Conservation (phyloP, 2,113 vertebrate species). For the Seriola quinqueradiata region DNA sequence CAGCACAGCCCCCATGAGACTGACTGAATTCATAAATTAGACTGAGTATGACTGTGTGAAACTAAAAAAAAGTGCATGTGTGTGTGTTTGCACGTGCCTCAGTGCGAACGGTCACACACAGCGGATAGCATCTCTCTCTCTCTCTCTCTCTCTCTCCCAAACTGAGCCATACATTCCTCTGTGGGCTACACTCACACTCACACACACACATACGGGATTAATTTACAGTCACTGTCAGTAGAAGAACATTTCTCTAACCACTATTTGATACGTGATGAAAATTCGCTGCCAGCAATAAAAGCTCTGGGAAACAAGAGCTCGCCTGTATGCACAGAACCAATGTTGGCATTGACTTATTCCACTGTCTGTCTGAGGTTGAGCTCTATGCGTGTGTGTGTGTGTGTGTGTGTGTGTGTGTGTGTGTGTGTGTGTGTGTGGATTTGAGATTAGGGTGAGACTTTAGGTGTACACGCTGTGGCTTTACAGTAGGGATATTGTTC, state of each 20-base stretch:
- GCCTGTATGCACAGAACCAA: slow-evolving; percentile 43
- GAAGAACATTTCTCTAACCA: slow-evolving; percentile 66
- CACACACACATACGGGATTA: slow-evolving; percentile 56
- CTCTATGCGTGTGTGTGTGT: slow-evolving; percentile 20
- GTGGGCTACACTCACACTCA: slow-evolving; percentile 46
- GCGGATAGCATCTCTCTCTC: slow-evolving; percentile 38
- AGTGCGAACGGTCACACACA: slow-evolving; percentile 17
- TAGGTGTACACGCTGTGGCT: slow-evolving; percentile 23
- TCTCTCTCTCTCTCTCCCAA: slow-evolving; percentile 17
- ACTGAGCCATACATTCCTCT: slow-evolving; percentile 66
- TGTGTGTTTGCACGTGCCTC: slow-evolving; percentile 23
- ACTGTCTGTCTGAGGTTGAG: slow-evolving; percentile 16
- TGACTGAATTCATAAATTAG: slow-evolving; percentile 42
- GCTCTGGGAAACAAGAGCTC: slow-evolving; percentile 65
- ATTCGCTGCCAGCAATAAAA: slow-evolving; percentile 61
- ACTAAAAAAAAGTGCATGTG: slow-evolving; percentile 34
- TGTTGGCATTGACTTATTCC: slow-evolving; percentile 52
- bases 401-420: slow-evolving; percentile 16
- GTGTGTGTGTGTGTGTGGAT: slow-evolving; percentile 34
- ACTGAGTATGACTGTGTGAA: slow-evolving; percentile 11
- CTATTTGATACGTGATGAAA: slow-evolving; percentile 69
- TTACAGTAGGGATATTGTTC: slow-evolving; percentile 50
- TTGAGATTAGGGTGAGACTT: slow-evolving; percentile 33
- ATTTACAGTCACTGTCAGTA: slow-evolving; percentile 74
- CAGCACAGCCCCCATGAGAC: slow-evolving; percentile 15